Base-by-base conservation (phyloP, 2,113 vertebrate species). In the Bostrychus sinensis region DNA sequence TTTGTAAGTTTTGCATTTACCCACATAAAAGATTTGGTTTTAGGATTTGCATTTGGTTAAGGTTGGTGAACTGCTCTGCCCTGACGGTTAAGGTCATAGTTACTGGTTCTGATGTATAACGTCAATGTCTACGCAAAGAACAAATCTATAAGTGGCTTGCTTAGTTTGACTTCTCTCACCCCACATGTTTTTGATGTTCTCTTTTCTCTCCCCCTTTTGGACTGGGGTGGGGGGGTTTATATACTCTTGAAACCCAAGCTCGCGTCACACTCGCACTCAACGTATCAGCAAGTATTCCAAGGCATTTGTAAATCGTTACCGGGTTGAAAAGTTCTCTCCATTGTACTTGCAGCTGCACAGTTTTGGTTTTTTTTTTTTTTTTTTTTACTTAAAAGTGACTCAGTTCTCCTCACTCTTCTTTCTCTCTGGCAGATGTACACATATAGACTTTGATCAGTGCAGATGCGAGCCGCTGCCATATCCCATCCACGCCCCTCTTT, bases 151-250 rank as follows among this genome's bases (percentile, higher is more conserved):
- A 68, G 59, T 68, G 56, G 66, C 68, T 82, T 84, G 28, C 4
- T 83, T 76, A 63, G 79, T 80, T 83, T 82, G 77, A 78, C 80
- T 77, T 77, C 66, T 76, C 81, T 75, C 75, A 61, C 66, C 72
- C 72, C 86, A 89, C 81, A 84, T 89, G 87, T 88, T 88, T 90
- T 86, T 86, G 84, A 89, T 90, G 84, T 88, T 86, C 81, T 78
- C 56, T 83, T 59, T 75, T 72, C 74, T 77, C 62, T 84, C 66
- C 56, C 46, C 57, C 76, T 71, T 82, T 22, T 66, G 75, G 74
- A 82, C 81, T 57, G 63, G 70, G 70, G 84, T n/a, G n/a, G n/a
- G n/a, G n/a, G n/a, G n/a, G n/a, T n/a, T 5, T n/a, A n/a, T 73
- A 85, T 73, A 70, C 74, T 76, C 55, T 75, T 73, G 57, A 86